phyloP scores from a whole-genome alignment of 1,140 invertebrate species.

The Carcinoscorpius rotundicauda region DNA sequence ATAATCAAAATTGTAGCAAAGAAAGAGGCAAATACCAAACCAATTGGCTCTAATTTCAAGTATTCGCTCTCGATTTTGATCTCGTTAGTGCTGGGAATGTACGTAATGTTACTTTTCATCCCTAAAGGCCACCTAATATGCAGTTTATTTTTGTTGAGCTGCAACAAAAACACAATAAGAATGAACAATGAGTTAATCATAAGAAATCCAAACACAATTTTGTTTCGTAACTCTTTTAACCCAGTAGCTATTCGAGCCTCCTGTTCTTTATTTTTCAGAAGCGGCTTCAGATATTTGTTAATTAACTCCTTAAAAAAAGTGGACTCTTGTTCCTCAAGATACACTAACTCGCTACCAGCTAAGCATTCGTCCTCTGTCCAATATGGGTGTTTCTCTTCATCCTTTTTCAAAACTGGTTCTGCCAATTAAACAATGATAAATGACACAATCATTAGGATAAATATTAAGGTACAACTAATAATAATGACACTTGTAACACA shows the following conservation, averaged over 20 bases:
- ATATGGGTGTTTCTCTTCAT: conserved; percentile 96
- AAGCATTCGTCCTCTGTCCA: conserved; percentile 73
- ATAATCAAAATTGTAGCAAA: conserved; percentile 37
- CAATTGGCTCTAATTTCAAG: conserved; percentile 29
- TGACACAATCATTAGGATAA: conserved; percentile 93
- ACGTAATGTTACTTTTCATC: conserved; percentile 23
- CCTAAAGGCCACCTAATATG: conserved; percentile 28
- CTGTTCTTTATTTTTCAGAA: conserved; percentile 26
- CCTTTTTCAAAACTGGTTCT: conserved; percentile 44
- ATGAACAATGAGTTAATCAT: conserved; percentile 29
- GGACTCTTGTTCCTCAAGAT: conserved; percentile 74
- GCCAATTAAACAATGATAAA: conserved; percentile 80
- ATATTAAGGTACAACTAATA: conserved; percentile 94
- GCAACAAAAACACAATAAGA: conserved; percentile 27
- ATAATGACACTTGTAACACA: conserved; percentile 91
- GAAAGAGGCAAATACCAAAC: conserved; percentile 36
- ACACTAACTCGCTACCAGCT: conserved; percentile 51
- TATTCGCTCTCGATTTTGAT: conserved; percentile 27
- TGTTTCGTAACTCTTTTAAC: conserved; percentile 27
- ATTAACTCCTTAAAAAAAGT: conserved; percentile 90
- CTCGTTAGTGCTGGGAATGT: conserved; percentile 26
- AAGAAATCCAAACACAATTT: conserved; percentile 28
- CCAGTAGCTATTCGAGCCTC: conserved; percentile 23
- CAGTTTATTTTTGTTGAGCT: conserved; percentile 30
- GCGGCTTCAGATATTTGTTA: conserved; percentile 27